Evolutionary conservation across 2,888 invertebrate species (phyloP).

Genomic region (Xylocampa areola): DNA sequence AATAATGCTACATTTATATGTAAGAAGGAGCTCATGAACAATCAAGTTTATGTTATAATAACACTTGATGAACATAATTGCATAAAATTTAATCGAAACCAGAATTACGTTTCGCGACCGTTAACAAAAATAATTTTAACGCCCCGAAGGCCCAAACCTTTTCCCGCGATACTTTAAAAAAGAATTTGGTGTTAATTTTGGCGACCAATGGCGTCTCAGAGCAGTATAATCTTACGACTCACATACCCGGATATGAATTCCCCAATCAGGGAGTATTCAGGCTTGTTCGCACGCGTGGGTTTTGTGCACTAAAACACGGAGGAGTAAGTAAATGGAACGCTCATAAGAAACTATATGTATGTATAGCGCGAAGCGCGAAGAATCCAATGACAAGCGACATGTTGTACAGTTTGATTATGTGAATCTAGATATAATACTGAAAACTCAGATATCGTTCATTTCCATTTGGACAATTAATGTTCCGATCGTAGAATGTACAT

Average conservation of each 20-base stretch:
- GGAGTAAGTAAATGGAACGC: conserved; percentile 8
- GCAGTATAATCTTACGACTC: conserved; percentile 50
- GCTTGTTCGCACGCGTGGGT: conserved; percentile 57
- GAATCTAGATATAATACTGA: too few species aligned
- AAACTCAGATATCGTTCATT: too few species aligned
- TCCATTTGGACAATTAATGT: too few species aligned
- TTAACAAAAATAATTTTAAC: conserved; percentile 42
- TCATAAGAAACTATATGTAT: neutral
- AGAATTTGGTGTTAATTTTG: conserved; percentile 38
- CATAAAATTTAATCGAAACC: conserved; percentile 5
- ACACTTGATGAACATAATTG: too few species aligned
- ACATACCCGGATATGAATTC: conserved; percentile 66
- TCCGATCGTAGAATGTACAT: too few species aligned
- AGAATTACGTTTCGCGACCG: conserved; percentile 26
- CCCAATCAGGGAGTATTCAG: conserved; percentile 66
- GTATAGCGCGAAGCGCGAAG: neutral
- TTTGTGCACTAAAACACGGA: conserved; percentile 62
- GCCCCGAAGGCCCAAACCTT: conserved; percentile 37
- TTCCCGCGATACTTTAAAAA: conserved; percentile 19
- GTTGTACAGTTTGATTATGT: too few species aligned
- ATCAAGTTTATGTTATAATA: conserved; percentile 14
- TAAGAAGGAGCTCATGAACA: conserved; percentile 15
- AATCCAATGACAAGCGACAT: too few species aligned
- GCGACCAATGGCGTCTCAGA: conserved; percentile 40
- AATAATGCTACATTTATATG: conserved; percentile 1